These are phyloP conservation scores for Prunella fulvescens DNA, from an alignment of 2,113 vertebrate genomes.

Conservation along the genomic window DNA sequence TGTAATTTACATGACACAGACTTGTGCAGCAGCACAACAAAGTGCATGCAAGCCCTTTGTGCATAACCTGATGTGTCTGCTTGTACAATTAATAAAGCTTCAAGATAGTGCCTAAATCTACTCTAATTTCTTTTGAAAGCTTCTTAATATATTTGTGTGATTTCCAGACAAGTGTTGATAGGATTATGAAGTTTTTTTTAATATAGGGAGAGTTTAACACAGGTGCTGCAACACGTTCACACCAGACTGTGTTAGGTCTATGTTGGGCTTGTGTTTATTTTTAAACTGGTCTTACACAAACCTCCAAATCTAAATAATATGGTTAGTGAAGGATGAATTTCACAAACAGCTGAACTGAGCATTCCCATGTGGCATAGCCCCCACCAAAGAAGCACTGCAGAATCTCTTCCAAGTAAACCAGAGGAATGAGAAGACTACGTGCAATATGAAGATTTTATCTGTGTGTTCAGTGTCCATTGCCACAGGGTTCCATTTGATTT, in stretches of 20 bases:
- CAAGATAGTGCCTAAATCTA: not conserved
- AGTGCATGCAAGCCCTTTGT: not conserved
- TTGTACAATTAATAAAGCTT: not conserved
- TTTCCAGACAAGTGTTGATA: not conserved
- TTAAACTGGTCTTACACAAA: not conserved
- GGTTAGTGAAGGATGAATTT: not conserved
- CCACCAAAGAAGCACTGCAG: not conserved
- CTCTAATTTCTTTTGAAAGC: not conserved
- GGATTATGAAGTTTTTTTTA: not conserved
- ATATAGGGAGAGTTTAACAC: fast-evolving
- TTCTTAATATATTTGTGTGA: not conserved
- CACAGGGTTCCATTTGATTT: not conserved
- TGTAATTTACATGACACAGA: fast-evolving
- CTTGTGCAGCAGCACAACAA: not conserved
- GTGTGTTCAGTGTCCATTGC: not conserved
- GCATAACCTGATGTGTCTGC: fast-evolving
- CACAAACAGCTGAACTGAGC: not conserved
- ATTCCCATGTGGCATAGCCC: not conserved
- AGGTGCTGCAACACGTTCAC: not conserved
- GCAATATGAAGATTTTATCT: not conserved
- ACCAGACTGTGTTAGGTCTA: not conserved
- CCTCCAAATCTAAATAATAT: not conserved
- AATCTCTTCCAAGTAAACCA: not conserved
- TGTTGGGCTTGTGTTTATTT: not conserved
- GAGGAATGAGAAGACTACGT: not conserved